Conservation (phyloP, 1,140 invertebrate species). For the Solenopsis fugax region DNA sequence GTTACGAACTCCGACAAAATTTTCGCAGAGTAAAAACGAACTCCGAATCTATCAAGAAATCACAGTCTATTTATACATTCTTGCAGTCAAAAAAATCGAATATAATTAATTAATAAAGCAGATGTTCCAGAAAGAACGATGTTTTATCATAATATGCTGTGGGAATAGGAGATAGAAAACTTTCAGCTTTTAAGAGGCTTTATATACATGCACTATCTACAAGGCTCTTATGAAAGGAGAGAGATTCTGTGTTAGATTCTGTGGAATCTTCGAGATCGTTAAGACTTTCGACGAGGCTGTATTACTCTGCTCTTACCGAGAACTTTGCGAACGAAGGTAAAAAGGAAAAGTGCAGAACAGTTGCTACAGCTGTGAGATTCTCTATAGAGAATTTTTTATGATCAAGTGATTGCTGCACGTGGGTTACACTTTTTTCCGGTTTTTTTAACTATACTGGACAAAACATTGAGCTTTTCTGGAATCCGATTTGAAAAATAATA, state of each 20-base stretch:
- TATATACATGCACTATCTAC: slow-evolving; percentile 56
- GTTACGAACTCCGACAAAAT: background rate
- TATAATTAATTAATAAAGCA: slow-evolving; percentile 55
- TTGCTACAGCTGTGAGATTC: slow-evolving; percentile 68
- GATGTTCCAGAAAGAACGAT: background rate
- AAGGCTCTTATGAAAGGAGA: slow-evolving; percentile 40
- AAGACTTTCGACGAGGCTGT: slow-evolving; percentile 73
- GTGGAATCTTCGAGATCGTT: slow-evolving; percentile 69
- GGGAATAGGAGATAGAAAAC: slow-evolving; percentile 36
- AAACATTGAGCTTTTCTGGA: slow-evolving; percentile 6
- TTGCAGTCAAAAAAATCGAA: background rate
- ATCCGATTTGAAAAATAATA: slow-evolving; percentile 5
- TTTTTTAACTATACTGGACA: background rate
- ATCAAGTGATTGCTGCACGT: slow-evolving; percentile 72
- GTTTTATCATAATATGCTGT: slow-evolving; percentile 40
- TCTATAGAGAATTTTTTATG: slow-evolving; percentile 65
- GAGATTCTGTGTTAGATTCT: too few relatives aligned
- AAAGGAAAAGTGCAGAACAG: slow-evolving; percentile 25
- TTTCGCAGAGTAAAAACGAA: background rate
- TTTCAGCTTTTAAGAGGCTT: slow-evolving; percentile 67
- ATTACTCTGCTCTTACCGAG: slow-evolving; percentile 65
- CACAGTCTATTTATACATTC: slow-evolving; percentile 1
- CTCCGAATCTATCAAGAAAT: background rate
- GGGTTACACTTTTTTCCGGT: background rate
- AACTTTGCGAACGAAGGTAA: slow-evolving; percentile 64